A percentile compares a stretch with the other conserved stretches of the same genome.
Conservation (phyloP, 2,113 vertebrate species). For the Lepidothrix coronata region DNA sequence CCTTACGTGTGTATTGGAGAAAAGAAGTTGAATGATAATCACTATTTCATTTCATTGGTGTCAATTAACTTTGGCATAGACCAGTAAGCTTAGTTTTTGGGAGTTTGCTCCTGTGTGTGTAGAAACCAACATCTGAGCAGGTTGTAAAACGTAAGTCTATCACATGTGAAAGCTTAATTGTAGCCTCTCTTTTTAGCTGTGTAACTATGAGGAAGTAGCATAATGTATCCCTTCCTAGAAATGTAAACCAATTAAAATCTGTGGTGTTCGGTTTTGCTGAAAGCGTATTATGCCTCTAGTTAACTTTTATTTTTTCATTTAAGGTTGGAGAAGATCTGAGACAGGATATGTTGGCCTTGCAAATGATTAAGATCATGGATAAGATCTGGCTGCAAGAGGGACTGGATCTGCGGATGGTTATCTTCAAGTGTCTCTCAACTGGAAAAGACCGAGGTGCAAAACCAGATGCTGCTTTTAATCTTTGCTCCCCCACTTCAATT, state of each 20-base stretch:
- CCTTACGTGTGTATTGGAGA: background rate
- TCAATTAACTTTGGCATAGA: background rate
- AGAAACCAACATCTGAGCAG: background rate
- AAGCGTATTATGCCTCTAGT: background rate
- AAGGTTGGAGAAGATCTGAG: slow-evolving; percentile 97
- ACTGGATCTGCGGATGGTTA: slow-evolving; percentile 94
- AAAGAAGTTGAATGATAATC: background rate
- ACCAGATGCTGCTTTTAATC: background rate
- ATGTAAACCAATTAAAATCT: background rate
- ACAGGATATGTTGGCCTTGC: slow-evolving; percentile 97
- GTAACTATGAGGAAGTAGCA: background rate
- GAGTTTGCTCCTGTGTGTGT: background rate
- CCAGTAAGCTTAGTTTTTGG: background rate
- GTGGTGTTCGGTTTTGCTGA: background rate
- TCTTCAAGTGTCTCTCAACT: slow-evolving; percentile 98
- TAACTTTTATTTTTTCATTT: background rate
- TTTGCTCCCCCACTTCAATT: background rate
- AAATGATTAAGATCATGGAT: slow-evolving; percentile 99
- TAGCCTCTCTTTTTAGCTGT: background rate
- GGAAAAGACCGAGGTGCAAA: slow-evolving; percentile 90
- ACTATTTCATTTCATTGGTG: background rate
- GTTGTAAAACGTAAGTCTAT: background rate
- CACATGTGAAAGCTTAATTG: background rate
- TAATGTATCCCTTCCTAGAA: background rate
- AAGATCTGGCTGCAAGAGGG: slow-evolving; percentile 98